These are phyloP conservation scores for Yponomeuta cagnagella DNA, from an alignment of 2,888 invertebrate genomes.

Conservation along the genomic window DNA sequence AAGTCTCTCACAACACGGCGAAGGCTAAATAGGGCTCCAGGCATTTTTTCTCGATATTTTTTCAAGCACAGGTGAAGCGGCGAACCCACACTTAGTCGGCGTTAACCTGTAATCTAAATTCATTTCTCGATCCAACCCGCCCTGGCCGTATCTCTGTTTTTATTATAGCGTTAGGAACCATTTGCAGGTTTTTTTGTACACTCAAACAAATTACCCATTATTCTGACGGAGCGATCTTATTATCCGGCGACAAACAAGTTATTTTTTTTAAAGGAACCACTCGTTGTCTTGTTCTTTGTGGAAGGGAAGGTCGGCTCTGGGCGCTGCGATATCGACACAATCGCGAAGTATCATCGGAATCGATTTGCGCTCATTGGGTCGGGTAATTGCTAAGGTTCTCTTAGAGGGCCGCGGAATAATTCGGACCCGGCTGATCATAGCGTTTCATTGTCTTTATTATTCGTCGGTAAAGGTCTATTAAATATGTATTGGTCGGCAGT, in stretches of 20 bases:
- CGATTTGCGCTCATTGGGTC: slow-evolving; percentile 58
- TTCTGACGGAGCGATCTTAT: slow-evolving; percentile 63
- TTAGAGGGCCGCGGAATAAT: slow-evolving; percentile 1
- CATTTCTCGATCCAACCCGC: slow-evolving; percentile 74
- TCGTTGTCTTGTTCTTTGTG: slow-evolving; percentile 21
- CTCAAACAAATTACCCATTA: slow-evolving; percentile 70
- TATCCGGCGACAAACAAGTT: slow-evolving; percentile 54
- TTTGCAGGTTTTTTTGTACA: slow-evolving; percentile 69
- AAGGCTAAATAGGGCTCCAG: background rate
- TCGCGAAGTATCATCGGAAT: slow-evolving; percentile 50
- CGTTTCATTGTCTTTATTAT: slow-evolving; percentile 46
- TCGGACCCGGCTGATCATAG: slow-evolving; percentile 19
- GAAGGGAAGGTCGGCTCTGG: slow-evolving; percentile 3
- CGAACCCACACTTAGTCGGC: slow-evolving; percentile 72
- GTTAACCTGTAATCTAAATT: slow-evolving; percentile 76
- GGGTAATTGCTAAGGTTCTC: slow-evolving; percentile 57
- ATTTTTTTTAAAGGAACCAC: slow-evolving; percentile 28
- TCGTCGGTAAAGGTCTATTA: slow-evolving; percentile 35
- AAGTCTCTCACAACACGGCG: background rate
- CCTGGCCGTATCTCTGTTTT: slow-evolving; percentile 68
- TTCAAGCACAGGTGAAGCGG: slow-evolving; percentile 65
- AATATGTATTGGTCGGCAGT: slow-evolving; percentile 42
- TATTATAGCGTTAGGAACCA: slow-evolving; percentile 71
- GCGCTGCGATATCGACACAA: slow-evolving; percentile 27
- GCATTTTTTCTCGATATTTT: slow-evolving; percentile 35